Evolutionary conservation across 2,888 invertebrate species (phyloP).

Genomic region (Diplolepis rosae): DNA sequence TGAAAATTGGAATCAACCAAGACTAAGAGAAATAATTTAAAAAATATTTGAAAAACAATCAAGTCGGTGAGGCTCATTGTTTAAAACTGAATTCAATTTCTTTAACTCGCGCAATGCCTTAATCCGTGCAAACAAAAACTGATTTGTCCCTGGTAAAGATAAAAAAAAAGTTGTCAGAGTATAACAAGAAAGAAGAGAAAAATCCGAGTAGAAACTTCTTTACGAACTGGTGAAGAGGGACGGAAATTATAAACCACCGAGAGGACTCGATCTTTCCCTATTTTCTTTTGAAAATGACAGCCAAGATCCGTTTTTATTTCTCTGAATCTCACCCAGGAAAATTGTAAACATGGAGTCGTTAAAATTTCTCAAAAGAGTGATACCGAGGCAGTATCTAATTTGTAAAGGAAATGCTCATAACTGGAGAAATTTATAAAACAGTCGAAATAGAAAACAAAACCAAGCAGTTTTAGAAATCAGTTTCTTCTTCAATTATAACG

Average conservation of each 20-base stretch:
- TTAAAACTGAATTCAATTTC: background rate
- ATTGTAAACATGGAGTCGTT: background rate
- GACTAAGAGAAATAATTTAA: slow-evolving; percentile 59
- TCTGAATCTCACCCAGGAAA: background rate
- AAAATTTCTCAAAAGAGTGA: background rate
- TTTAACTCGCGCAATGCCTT: background rate
- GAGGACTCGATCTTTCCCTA: background rate
- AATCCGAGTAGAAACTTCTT: background rate
- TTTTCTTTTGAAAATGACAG: background rate
- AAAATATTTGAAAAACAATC: slow-evolving; percentile 57
- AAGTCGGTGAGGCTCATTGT: background rate
- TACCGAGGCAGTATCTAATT: no score
- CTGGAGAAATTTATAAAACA: background rate
- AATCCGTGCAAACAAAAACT: background rate
- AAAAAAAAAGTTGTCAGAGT: background rate
- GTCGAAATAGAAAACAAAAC: background rate
- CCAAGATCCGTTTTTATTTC: background rate
- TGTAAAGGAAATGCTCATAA: no score
- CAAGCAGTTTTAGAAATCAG: background rate
- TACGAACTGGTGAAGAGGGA: background rate
- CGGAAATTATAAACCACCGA: background rate
- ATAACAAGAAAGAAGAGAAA: background rate
- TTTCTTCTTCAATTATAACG: background rate
- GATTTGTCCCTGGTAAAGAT: background rate
- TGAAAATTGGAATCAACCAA: background rate